Conservation (phyloP, 1,140 invertebrate species). For the Ctenoplectra terminalis region DNA sequence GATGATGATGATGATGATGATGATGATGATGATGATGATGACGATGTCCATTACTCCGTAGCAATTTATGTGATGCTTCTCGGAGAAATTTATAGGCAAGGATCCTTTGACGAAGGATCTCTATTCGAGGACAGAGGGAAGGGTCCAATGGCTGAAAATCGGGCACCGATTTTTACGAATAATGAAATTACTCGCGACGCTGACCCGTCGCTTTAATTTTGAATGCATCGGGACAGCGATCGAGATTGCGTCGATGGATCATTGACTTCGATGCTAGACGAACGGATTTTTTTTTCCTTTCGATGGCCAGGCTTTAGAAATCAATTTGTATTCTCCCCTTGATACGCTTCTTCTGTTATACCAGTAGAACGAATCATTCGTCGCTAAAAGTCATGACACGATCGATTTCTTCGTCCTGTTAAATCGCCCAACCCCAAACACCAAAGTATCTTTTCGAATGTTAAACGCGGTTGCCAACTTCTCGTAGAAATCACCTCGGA, state of each 20-base stretch:
- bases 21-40: constrained; percentile 9
- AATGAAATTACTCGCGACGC: neutral
- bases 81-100: constrained; percentile 6
- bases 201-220: neutral
- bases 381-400: no score
- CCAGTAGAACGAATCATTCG: no score
- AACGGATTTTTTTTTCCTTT: no score
- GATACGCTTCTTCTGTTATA: no score
- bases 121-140: neutral
- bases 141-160: neutral
- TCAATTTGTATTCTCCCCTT: no score
- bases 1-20: no score
- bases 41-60: constrained; percentile 16
- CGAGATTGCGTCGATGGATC: neutral
- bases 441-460: neutral
- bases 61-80: constrained; percentile 23
- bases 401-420: no score
- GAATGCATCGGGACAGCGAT: neutral
- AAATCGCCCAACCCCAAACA: no score
- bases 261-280: no score
- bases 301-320: no score
- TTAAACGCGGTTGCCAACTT: no score
- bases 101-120: constrained; percentile 27
- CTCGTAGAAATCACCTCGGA: no score
- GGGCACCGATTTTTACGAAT: neutral